Conservation (phyloP, 2,797 vertebrate species). For the Amazonetta brasiliensis region DNA sequence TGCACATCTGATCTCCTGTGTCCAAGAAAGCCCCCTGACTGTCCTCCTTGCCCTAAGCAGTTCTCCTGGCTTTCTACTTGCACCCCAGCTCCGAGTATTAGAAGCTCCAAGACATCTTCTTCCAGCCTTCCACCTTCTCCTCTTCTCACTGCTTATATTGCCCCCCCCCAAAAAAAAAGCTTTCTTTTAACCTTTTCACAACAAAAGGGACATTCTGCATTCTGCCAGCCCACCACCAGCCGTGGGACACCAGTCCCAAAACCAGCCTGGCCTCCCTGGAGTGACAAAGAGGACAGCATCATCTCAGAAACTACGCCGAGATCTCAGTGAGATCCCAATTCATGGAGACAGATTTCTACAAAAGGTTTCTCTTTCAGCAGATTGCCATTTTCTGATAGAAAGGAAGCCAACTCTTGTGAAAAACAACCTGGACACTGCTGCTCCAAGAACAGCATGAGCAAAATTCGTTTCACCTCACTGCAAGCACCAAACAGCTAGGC, state of each 20-base stretch:
- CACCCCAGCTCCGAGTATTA: background rate
- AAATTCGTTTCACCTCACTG: background rate
- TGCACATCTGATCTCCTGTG: background rate
- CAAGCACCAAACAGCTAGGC: background rate
- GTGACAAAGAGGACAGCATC: background rate
- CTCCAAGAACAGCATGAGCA: background rate
- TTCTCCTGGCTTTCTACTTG: background rate
- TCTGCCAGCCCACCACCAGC: accelerated
- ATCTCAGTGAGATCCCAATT: background rate
- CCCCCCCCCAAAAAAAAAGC: background rate
- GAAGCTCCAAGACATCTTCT: background rate
- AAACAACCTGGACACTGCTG: background rate
- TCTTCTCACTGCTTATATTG: background rate
- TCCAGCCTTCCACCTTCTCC: background rate
- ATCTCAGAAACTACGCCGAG: background rate
- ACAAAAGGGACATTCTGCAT: background rate
- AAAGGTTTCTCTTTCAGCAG: background rate
- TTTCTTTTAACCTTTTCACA: background rate
- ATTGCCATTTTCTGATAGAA: background rate
- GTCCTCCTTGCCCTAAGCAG: background rate
- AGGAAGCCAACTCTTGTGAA: background rate
- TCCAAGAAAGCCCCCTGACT: background rate
- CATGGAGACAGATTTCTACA: background rate
- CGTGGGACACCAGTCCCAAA: background rate
- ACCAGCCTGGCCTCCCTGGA: background rate